Percentiles rank a stretch among this genome's conserved stretches.
phyloP scores from a whole-genome alignment of 92 coral and sea anemone genomes.

The Epizoanthus stellaris region DNA sequence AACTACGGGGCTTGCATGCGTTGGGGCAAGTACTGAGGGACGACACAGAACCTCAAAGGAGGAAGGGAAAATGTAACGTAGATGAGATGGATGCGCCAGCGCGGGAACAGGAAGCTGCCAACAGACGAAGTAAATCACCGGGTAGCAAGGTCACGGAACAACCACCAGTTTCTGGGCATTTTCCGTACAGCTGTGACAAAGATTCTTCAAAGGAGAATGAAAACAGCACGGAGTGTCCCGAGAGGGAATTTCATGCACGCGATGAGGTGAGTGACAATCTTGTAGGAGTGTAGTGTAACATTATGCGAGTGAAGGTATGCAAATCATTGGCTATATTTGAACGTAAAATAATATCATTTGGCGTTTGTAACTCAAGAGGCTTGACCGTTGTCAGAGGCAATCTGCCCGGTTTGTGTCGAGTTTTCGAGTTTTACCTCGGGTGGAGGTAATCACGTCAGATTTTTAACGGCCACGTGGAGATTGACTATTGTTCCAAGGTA shows the following conservation, averaged over 20 bases:
- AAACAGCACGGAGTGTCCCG: neutral
- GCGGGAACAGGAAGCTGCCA: conserved; percentile 32
- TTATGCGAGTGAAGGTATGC: conserved; percentile 39
- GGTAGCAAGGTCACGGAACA: conserved; percentile 27
- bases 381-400: conserved; percentile 41
- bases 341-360: conserved; percentile 48
- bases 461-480: neutral
- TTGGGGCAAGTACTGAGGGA: conserved; percentile 45
- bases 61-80: neutral
- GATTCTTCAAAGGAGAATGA: conserved; percentile 1
- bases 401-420: conserved; percentile 32
- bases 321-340: conserved; percentile 49
- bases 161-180: neutral
- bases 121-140: conserved; percentile 7
- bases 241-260: conserved; percentile 34
- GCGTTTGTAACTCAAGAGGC: conserved; percentile 50
- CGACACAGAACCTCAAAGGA: neutral
- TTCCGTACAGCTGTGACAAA: neutral
- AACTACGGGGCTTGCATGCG: conserved; percentile 56
- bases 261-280: conserved; percentile 40
- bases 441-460: conserved; percentile 9
- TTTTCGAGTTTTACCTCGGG: neutral
- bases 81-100: conserved; percentile 20
- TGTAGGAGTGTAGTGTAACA: conserved; percentile 34
- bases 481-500: conserved; percentile 4